Base-by-base conservation (phyloP, 2,888 invertebrate genomes). In the Machimus atricapillus region DNA sequence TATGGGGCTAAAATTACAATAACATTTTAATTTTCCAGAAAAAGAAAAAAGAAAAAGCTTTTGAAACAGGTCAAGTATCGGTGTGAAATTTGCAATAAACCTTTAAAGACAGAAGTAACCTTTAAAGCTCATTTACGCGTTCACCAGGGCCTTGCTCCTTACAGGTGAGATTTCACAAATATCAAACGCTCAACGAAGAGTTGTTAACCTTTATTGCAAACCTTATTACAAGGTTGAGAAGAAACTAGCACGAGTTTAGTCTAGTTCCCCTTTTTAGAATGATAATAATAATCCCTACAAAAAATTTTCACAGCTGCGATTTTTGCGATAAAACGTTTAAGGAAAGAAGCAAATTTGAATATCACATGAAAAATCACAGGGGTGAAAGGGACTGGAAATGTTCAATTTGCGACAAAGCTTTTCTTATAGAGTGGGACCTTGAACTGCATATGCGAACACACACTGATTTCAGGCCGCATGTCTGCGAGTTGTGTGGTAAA, bases 341-440 rank as follows among this genome's bases (percentile, higher is more conserved):
- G 16, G 52, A 76, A 34, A 76, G 19, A 34, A 52, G 12, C 31
- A 85, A 76, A 52, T 85, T n/a, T 52, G 76, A 76, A 52, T 85
- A 85, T 23, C 85, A 85, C 19, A 85, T 85, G 85, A 85, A 85
- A 31, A 85, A 85, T 76, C 76, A 85, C n/a, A 76, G 19, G 8
- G 76, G 76, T 7, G 76, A 85, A 52, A 34, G 85, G 6, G n/a
- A 43, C 19, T 85, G 74, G 52, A 52, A 76, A 52, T 85, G 85
- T 37, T 34, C 16, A 4, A 23, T 76, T 14, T 85, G 85, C 56
- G 74, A 34, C 43, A 85, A 76, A 52, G 86, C 19, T 16, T 86
- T 86, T 58, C 19, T 86, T 12, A 46, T 52, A 14, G 77, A 86
- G 56, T 77, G 77, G 43, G 86, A 86, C 56, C 52, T 86, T 2